Evolutionary conservation across 2,888 invertebrate species (phyloP).

Genomic region (Linyphia triangularis): DNA sequence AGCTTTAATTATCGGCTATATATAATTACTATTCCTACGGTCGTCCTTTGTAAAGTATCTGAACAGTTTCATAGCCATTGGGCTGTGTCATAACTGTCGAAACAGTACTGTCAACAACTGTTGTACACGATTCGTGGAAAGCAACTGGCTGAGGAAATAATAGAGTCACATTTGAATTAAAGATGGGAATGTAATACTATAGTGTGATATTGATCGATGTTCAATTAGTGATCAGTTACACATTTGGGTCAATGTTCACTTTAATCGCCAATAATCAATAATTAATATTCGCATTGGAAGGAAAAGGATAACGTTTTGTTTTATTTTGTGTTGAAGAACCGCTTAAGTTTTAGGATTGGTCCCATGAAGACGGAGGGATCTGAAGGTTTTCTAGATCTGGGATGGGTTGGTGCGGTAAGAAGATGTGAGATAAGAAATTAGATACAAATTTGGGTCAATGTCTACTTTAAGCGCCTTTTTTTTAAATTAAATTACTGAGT

Average conservation of each 20-base stretch:
- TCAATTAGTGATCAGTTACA: background rate
- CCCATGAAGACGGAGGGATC: background rate
- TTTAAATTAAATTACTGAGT: no score
- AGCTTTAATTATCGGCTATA: constrained; percentile 1
- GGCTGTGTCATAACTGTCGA: background rate
- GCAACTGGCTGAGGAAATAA: no score
- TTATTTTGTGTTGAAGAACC: background rate
- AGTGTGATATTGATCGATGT: background rate
- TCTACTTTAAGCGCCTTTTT: no score
- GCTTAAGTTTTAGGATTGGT: background rate
- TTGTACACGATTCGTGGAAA: background rate
- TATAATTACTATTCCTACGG: constrained; percentile 13
- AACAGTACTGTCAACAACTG: no score
- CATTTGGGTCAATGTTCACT: constrained; percentile 5
- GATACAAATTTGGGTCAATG: no score
- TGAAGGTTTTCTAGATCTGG: background rate
- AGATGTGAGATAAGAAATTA: no score
- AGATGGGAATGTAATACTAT: no score
- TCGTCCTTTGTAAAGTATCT: background rate
- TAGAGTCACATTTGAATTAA: no score
- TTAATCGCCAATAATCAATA: background rate
- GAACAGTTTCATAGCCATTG: background rate
- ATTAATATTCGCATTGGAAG: background rate
- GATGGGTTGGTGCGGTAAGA: background rate
- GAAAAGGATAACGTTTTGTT: background rate